phyloP scores from a whole-genome alignment of 1,140 invertebrate genomes.

The Andricus grossulariae region DNA sequence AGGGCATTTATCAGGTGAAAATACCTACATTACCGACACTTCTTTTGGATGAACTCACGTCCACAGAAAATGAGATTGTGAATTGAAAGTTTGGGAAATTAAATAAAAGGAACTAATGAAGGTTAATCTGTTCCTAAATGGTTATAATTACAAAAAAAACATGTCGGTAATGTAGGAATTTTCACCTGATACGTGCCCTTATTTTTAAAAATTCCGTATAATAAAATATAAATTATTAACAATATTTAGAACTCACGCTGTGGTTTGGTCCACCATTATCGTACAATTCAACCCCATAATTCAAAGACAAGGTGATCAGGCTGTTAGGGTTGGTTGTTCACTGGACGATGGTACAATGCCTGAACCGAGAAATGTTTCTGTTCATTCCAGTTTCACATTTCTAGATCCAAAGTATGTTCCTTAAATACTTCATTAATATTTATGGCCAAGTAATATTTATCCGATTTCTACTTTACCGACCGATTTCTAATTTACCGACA shows the following conservation, averaged over 20 bases:
- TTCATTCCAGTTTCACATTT: slow-evolving; percentile 68
- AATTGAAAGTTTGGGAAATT: too few relatives aligned
- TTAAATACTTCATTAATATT: background rate
- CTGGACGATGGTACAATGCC: slow-evolving; percentile 64
- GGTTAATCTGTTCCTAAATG: background rate
- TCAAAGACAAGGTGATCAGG: slow-evolving; percentile 78
- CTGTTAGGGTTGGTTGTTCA: slow-evolving; percentile 77
- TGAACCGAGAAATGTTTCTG: slow-evolving; percentile 67
- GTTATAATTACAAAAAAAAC: background rate
- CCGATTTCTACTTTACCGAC: too few relatives aligned
- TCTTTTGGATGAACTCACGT: too few relatives aligned
- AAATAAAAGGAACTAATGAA: background rate
- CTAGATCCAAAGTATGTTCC: slow-evolving; percentile 67
- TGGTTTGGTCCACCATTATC: slow-evolving; percentile 76
- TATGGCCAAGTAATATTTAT: too few relatives aligned
- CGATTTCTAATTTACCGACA: too few relatives aligned
- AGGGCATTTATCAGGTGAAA: too few relatives aligned
- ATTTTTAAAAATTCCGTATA: too few relatives aligned
- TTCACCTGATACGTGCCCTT: slow-evolving; percentile 28
- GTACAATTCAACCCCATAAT: slow-evolving; percentile 80
- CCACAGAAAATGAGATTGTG: too few relatives aligned
- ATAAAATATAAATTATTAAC: background rate
- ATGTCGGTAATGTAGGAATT: slow-evolving; percentile 39
- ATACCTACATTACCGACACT: too few relatives aligned
- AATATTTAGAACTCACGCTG: slow-evolving; percentile 60